Evolutionary conservation across 1,140 invertebrate species (phyloP), one percentile per base, ranked within the genome.

Genomic region (Aphelenchoides besseyi): DNA sequence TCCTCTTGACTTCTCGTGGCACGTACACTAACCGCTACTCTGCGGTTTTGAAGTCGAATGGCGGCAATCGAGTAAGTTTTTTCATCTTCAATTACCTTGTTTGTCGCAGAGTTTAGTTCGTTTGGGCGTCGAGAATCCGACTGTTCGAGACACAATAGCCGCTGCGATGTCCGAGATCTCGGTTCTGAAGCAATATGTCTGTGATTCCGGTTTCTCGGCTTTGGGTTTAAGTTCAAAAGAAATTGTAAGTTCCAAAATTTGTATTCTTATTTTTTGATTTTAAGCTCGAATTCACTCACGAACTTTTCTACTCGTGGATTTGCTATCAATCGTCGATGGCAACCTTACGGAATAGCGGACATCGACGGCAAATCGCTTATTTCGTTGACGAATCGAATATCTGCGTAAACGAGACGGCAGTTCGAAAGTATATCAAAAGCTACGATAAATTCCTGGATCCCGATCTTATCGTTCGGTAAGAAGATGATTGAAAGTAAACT

Each of bases 281-380:
- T 48, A 12, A 48, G 41, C 12, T 48, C 41, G 12, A 48, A 48
- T 23, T 59, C 55, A 8, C 55, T 33, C 55, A 23, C 5, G 5
- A 5, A 33, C 5, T 59, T 28, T 59, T 59, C 55, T 59, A 59
- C 18, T 28, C 55, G 55, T 59, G 55, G 55, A 5, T 59, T 8
- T 5, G 5, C 5, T 59, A 8, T 23, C 5, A 18, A 5, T 59
- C 55, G 5, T 5, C 23, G 55, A 59, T 18, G 5, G 18, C 5
- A 5, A 59, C 55, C 5, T 5, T 18, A 33, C 55, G 55, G 5
- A 59, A 59, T 23, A 29, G 26, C 12, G 55, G 55, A 5, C 18
- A 8, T 18, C 55, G 55, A 12, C 55, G 18, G 5, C 5, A 59
- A 5, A 28, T 8, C 5, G 55, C 18, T 8, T 59, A 59, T 23